Evolutionary conservation across 2,797 vertebrate genomes (phyloP).

Genomic region (Lagorchestes hirsutus): DNA sequence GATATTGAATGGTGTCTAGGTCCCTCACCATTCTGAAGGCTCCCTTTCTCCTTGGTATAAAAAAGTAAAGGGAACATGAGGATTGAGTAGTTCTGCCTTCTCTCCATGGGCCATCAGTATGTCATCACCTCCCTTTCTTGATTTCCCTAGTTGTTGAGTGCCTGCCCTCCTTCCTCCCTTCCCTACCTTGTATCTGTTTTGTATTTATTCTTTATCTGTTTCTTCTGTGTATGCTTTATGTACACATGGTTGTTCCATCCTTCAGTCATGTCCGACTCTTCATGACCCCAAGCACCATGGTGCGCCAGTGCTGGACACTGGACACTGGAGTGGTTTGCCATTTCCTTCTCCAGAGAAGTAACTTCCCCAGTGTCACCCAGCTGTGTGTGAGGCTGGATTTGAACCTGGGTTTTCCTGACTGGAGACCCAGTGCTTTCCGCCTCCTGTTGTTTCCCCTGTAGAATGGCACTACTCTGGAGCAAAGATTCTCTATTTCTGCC

Average conservation of each 20-base stretch:
- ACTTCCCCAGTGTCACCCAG: too few species aligned
- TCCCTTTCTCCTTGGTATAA: neutral
- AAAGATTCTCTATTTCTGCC: neutral
- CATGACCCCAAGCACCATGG: too few species aligned
- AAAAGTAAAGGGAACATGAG: neutral
- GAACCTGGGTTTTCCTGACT: too few species aligned
- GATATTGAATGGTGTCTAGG: neutral
- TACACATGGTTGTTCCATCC: too few species aligned
- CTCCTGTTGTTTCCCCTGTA: neutral
- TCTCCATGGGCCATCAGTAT: neutral
- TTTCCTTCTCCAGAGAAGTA: too few species aligned
- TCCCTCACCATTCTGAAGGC: neutral
- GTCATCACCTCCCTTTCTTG: neutral
- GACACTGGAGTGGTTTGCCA: too few species aligned
- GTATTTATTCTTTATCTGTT: neutral
- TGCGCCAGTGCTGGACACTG: too few species aligned
- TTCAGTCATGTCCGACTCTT: too few species aligned
- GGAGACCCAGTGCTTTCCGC: too few species aligned
- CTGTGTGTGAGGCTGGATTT: too few species aligned
- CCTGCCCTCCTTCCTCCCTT: too few species aligned
- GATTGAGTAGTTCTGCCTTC: neutral
- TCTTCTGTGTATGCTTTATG: neutral
- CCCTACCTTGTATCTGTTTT: neutral
- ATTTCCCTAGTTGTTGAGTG: neutral
- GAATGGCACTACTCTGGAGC: neutral